Conservation (phyloP, 30 jellyfish, hydroid and myxozoan genomes). For the Mastigias papua region DNA sequence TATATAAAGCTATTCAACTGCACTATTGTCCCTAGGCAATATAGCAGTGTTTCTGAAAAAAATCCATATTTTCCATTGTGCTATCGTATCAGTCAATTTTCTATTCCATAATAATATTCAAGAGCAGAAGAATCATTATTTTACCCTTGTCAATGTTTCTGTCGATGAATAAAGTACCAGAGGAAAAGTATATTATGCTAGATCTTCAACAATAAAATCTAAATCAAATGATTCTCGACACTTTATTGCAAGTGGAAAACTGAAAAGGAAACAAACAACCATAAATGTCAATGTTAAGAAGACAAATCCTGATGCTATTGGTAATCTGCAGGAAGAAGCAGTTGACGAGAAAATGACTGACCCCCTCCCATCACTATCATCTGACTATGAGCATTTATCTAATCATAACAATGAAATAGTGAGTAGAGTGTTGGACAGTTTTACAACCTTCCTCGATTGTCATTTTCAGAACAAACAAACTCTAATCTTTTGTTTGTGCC, state of each 20-base stretch:
- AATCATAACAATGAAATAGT: not conserved
- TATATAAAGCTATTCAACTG: constrained; percentile 24
- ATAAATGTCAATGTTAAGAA: not conserved
- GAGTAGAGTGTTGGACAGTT: not conserved
- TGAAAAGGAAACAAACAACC: not conserved
- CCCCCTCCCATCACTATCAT: no score
- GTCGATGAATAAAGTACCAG: no score
- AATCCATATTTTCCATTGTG: not conserved
- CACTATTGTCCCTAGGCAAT: constrained; percentile 16
- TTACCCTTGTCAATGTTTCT: no score
- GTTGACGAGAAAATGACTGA: no score
- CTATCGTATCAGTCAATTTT: not conserved
- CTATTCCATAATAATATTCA: not conserved
- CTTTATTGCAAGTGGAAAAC: not conserved
- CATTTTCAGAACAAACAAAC: not conserved
- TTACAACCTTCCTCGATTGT: not conserved
- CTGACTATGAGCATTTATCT: not conserved
- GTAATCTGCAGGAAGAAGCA: no score
- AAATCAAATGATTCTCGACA: not conserved
- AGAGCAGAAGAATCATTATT: constrained; percentile 35
- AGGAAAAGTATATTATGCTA: constrained; percentile 28
- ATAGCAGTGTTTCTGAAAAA: not conserved
- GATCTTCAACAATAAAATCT: not conserved
- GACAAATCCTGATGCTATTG: no score
- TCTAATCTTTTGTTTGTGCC: not conserved